Conservation (phyloP, 2,113 vertebrate species). For the Mobula hypostoma region DNA sequence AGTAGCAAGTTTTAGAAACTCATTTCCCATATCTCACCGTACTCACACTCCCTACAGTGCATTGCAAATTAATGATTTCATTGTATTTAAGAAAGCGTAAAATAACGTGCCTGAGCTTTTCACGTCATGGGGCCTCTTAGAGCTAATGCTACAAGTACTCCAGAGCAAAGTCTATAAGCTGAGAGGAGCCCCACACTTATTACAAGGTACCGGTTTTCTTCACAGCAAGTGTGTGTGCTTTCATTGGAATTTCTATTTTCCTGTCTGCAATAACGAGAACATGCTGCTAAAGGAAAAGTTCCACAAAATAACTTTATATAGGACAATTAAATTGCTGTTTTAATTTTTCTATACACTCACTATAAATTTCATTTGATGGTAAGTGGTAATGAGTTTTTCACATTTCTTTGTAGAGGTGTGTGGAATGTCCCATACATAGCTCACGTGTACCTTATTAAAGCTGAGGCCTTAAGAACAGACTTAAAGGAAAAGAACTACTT, state of each 20-base stretch:
- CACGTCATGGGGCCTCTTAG: not conserved
- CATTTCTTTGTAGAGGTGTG: conserved; percentile 63
- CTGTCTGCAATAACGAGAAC: too few species aligned
- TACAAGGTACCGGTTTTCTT: not conserved
- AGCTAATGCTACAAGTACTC: not conserved
- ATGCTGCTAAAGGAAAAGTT: not conserved
- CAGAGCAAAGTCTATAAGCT: not conserved
- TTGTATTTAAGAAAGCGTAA: not conserved
- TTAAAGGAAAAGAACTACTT: conserved; percentile 88
- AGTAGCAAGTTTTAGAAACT: not conserved
- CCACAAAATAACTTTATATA: not conserved
- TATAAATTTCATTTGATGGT: not conserved
- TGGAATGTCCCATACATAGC: conserved; percentile 97
- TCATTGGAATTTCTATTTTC: not conserved
- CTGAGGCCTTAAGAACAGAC: conserved; percentile 71
- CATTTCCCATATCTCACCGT: not conserved
- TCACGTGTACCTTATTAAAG: conserved; percentile 86
- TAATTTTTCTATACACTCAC: not conserved
- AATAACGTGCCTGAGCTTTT: not conserved
- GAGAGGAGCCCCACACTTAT: not conserved
- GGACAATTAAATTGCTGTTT: too few species aligned
- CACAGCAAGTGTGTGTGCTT: not conserved
- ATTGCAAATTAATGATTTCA: not conserved
- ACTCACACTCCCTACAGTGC: not conserved
- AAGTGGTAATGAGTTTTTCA: not conserved